phyloP scores from a whole-genome alignment of 2,113 vertebrate species.

The Spilogale gracilis region DNA sequence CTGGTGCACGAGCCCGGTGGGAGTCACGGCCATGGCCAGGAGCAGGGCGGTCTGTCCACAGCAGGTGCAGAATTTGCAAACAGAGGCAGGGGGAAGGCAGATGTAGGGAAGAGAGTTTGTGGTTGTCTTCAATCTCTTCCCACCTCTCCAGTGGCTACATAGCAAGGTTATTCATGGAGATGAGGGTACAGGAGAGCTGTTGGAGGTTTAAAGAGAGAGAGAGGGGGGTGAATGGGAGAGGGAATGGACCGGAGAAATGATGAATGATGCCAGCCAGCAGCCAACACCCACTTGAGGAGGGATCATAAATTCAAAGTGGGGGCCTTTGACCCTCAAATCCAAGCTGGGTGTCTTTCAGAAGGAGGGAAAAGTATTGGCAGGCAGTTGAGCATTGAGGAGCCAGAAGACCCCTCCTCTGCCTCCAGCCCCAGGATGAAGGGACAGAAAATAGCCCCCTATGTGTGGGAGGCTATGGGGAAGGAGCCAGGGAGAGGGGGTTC shows the following conservation, averaged over 20 bases:
- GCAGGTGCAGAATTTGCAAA: neutral
- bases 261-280: neutral
- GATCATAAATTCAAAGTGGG: neutral
- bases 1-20: neutral
- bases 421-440: neutral
- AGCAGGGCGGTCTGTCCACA: neutral
- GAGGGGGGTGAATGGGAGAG: neutral
- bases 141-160: neutral
- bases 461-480: neutral
- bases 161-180: conserved; percentile 46
- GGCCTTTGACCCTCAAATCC: neutral
- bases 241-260: neutral
- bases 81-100: neutral
- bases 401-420: neutral
- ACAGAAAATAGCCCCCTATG: neutral
- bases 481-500: neutral
- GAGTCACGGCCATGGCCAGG: neutral
- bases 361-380: neutral
- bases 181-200: neutral
- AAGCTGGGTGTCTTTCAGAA: neutral
- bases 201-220: neutral
- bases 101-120: neutral
- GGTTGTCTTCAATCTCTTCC: neutral
- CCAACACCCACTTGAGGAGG: neutral
- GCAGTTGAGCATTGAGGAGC: neutral